A percentile compares a stretch with the other conserved stretches of the same genome.
Evolutionary conservation across 2,113 vertebrate species (phyloP).

Genomic region (Cichladusa arquata): DNA sequence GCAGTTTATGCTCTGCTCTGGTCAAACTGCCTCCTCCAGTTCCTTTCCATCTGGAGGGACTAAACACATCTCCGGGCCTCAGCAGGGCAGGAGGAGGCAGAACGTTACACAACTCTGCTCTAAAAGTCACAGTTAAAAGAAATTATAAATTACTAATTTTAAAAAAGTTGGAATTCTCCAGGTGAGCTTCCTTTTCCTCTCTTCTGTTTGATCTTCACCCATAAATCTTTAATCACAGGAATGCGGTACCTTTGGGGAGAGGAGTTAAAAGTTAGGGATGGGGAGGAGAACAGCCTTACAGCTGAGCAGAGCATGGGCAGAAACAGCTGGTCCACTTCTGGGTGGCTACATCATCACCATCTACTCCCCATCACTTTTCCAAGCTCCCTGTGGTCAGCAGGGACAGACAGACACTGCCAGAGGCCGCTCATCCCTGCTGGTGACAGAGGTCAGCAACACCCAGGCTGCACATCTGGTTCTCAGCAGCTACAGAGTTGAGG

Average conservation of each 20-base stretch:
- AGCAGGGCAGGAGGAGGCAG: background rate
- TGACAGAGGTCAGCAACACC: conserved; percentile 14
- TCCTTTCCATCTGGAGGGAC: background rate
- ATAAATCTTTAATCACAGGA: conserved; percentile 49
- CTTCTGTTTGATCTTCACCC: conserved; percentile 47
- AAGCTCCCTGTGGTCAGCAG: conserved; percentile 15
- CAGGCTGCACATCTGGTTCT: conserved; percentile 21
- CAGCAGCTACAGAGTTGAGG: conserved; percentile 50
- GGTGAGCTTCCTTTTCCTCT: conserved; percentile 30
- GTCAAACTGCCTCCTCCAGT: background rate
- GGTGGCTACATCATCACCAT: conserved; percentile 4
- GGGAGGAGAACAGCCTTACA: background rate
- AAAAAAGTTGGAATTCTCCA: background rate
- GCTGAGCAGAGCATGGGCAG: conserved; percentile 1
- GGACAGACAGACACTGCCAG: conserved; percentile 9
- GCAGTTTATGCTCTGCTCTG: background rate
- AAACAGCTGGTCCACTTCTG: conserved; percentile 19
- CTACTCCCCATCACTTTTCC: background rate
- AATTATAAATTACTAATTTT: conserved; percentile 55
- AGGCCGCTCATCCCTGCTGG: conserved; percentile 22
- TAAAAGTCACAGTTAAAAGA: conserved; percentile 62
- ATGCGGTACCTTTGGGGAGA: conserved; percentile 55
- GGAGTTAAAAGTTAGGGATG: conserved; percentile 44
- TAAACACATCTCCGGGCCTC: background rate
- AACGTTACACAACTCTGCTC: conserved; percentile 26